Evolutionary conservation across 2,113 vertebrate species (phyloP).

Genomic region (zebrafish (Danio rerio)): GRCz12tu NC_133190.1:39214001-39214500

Average conservation of each 20-base stretch:
- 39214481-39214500: not conserved
- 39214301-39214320: not conserved
- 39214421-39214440: not conserved
- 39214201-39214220: not conserved
- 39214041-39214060: constrained; percentile 2
- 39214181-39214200: not conserved
- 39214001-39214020: not conserved
- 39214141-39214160: constrained; percentile 21
- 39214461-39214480: not conserved
- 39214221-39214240: not conserved
- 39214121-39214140: constrained; percentile 27
- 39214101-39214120: constrained; percentile 16
- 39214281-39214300: not conserved
- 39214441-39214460: not conserved
- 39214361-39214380: not conserved
- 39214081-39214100: constrained; percentile 9
- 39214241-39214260: not conserved
- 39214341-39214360: not conserved
- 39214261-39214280: not conserved
- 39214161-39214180: not conserved
- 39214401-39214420: not conserved
- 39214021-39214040: not conserved
- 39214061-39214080: constrained; percentile 16
- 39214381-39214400: not conserved
- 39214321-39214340: not conserved